Evolutionary conservation across 2,888 invertebrate genomes (phyloP).

Genomic region (Temnothorax rugatulus): DNA sequence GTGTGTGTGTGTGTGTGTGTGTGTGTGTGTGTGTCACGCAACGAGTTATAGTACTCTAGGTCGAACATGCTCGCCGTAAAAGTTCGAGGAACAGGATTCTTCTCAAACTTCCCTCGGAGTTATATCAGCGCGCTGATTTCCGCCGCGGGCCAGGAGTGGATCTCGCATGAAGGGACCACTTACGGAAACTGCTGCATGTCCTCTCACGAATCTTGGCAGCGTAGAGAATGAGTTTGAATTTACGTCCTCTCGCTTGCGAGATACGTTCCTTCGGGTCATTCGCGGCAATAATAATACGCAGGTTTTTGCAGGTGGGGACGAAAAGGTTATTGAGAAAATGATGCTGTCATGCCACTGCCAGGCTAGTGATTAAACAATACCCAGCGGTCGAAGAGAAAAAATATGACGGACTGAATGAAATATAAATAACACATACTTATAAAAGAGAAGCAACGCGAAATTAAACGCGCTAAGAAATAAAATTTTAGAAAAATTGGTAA

Average conservation of each 20-base stretch:
- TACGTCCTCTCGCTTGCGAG: slow-evolving; percentile 21
- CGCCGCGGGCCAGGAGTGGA: slow-evolving; percentile 46
- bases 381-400: not conserved
- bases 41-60: not conserved
- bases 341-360: slow-evolving; percentile 5
- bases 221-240: slow-evolving; percentile 45
- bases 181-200: slow-evolving; percentile 33
- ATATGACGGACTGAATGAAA: not conserved
- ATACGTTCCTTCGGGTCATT: slow-evolving; percentile 43
- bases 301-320: slow-evolving; percentile 14
- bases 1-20: too few species aligned
- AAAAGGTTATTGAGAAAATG: slow-evolving; percentile 36
- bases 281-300: slow-evolving; percentile 41
- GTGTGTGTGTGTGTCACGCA: too few species aligned
- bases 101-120: slow-evolving; percentile 4
- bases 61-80: not conserved
- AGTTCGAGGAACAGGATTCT: slow-evolving; percentile 5
- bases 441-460: not conserved
- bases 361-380: slow-evolving; percentile 24
- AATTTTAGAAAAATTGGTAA: not conserved
- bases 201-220: slow-evolving; percentile 53
- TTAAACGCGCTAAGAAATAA: not conserved
- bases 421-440: not conserved
- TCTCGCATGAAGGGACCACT: slow-evolving; percentile 44
- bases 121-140: slow-evolving; percentile 23